These are phyloP conservation scores for Cirrhinus mrigala DNA, from an alignment of 2,797 vertebrate species.

Conservation along the genomic window DNA sequence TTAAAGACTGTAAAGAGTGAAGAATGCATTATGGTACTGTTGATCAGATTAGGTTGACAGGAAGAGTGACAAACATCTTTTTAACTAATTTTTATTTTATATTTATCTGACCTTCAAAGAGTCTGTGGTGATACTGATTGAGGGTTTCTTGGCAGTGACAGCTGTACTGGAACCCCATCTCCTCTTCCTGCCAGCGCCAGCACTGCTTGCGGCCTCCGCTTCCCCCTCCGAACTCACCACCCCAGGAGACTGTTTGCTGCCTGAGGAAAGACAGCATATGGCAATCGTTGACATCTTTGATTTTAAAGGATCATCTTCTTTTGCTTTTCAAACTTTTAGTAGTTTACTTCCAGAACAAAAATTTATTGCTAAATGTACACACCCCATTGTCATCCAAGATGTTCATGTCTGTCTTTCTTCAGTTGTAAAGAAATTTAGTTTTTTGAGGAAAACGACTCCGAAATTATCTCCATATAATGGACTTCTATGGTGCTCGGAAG, in stretches of 20 bases:
- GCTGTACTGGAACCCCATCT: conserved; percentile 92
- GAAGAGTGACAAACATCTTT: background rate
- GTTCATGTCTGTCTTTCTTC: too few species aligned
- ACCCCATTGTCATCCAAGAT: too few species aligned
- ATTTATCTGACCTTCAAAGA: conserved; percentile 85
- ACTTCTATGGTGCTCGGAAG: too few species aligned
- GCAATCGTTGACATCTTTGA: background rate
- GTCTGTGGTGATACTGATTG: conserved; percentile 93
- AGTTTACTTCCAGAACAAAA: too few species aligned
- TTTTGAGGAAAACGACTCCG: too few species aligned
- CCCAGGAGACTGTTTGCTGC: conserved; percentile 75
- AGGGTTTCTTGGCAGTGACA: conserved; percentile 89
- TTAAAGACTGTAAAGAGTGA: conserved; percentile 81
- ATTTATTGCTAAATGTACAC: too few species aligned
- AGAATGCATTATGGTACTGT: background rate
- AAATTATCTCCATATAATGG: too few species aligned
- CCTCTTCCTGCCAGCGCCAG: conserved; percentile 84
- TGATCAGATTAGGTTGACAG: background rate
- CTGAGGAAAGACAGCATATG: conserved; percentile 56
- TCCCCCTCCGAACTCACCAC: conserved; percentile 72
- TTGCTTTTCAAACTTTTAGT: background rate
- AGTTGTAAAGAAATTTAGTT: too few species aligned
- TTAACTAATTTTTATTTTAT: background rate
- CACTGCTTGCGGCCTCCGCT: conserved; percentile 70
- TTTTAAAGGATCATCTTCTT: background rate